These are phyloP conservation scores for Pundamilia nyererei DNA, from an alignment of 2,113 vertebrate species.

Conservation along the genomic window DNA sequence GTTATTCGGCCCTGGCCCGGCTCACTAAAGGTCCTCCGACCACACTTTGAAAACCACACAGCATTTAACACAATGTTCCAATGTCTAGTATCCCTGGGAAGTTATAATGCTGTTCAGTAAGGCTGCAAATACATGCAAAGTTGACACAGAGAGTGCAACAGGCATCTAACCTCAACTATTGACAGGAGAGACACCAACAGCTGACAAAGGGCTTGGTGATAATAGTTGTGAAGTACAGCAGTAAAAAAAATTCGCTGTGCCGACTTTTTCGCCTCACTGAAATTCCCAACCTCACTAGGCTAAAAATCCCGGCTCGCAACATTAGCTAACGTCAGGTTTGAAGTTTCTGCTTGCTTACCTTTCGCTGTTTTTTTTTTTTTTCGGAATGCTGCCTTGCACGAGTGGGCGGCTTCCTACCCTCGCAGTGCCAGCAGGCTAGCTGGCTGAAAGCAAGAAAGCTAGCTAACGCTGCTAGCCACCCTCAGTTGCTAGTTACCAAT, in stretches of 20 bases:
- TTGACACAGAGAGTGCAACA: neutral
- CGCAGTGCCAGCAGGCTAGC: neutral
- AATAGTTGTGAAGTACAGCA: neutral
- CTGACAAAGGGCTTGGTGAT: neutral
- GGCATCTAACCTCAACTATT: neutral
- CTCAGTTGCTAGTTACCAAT: neutral
- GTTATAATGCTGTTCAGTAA: neutral
- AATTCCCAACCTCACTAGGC: neutral
- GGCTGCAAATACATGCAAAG: neutral
- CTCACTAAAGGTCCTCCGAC: neutral
- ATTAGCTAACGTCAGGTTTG: neutral
- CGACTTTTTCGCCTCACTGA: neutral
- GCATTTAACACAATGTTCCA: slow-evolving; percentile 6
- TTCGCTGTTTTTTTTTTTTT: slow-evolving; percentile 10
- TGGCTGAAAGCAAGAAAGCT: neutral
- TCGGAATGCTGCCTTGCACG: neutral
- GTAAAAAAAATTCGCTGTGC: neutral
- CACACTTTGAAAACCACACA: neutral
- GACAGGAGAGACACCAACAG: neutral
- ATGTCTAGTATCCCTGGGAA: neutral
- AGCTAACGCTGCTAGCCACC: slow-evolving; percentile 22
- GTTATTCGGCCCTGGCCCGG: neutral
- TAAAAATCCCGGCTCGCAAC: neutral
- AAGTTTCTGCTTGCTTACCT: slow-evolving; percentile 23
- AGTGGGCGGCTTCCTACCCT: slow-evolving; percentile 46